Percentiles rank a stretch among this genome's conserved stretches.
These are phyloP conservation scores for Diogma glabrata DNA, from an alignment of 2,888 invertebrate genomes.

Conservation along the genomic window DNA sequence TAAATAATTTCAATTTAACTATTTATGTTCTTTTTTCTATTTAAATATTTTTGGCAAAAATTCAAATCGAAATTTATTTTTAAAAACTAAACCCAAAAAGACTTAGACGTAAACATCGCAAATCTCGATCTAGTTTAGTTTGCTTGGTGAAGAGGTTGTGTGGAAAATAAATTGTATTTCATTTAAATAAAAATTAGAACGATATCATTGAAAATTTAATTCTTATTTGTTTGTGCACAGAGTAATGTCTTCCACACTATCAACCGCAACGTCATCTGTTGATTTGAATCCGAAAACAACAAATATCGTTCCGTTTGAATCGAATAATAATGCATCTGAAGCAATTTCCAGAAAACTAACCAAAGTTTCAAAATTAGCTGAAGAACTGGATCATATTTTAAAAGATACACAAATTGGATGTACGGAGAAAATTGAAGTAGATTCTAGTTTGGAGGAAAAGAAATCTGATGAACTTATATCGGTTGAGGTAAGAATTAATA, in stretches of 20 bases:
- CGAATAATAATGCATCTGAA: constrained; percentile 50
- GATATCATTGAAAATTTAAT: too few relatives aligned
- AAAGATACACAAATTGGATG: constrained; percentile 38
- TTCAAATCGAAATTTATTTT: too few relatives aligned
- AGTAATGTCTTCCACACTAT: not conserved
- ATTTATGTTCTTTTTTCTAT: too few relatives aligned
- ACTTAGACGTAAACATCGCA: too few relatives aligned
- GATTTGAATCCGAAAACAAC: not conserved
- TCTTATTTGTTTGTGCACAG: not conserved
- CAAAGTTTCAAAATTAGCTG: constrained; percentile 54
- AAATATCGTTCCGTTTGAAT: constrained; percentile 29
- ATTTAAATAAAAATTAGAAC: too few relatives aligned
- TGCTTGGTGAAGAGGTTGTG: too few relatives aligned
- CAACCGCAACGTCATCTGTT: not conserved
- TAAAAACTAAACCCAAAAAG: too few relatives aligned
- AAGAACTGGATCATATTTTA: constrained; percentile 50
- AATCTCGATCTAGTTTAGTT: too few relatives aligned
- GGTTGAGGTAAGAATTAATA: constrained; percentile 21
- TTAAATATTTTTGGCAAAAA: too few relatives aligned
- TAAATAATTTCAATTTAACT: too few relatives aligned
- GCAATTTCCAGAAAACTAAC: constrained; percentile 52
- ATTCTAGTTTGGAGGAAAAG: constrained; percentile 24
- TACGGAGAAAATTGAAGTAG: constrained; percentile 21
- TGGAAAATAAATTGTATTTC: too few relatives aligned
- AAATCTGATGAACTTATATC: constrained; percentile 23